Conservation (phyloP, 2,888 invertebrate species). For the Acleris literana region DNA sequence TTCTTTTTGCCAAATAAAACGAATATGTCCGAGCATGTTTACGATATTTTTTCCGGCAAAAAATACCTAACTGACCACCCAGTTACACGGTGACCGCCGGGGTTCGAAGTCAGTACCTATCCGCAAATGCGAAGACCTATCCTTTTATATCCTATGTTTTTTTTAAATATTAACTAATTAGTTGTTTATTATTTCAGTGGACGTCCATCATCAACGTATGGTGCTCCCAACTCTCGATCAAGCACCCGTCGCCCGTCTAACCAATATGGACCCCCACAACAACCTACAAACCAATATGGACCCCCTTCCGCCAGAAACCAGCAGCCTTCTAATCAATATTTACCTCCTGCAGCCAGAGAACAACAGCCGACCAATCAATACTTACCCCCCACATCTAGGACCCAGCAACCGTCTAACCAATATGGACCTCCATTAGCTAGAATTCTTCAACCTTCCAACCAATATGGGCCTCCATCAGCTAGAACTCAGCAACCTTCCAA, state of each 20-base stretch:
- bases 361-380: slow-evolving; percentile 43
- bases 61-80: no score
- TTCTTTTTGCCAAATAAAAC: no score
- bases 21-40: no score
- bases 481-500: slow-evolving; percentile 37
- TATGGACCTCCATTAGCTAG: slow-evolving; percentile 39
- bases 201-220: slow-evolving; percentile 28
- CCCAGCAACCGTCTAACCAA: slow-evolving; percentile 42
- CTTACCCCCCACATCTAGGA: slow-evolving; percentile 36
- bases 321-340: slow-evolving; percentile 40
- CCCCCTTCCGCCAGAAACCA: slow-evolving; percentile 14
- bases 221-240: slow-evolving; percentile 6
- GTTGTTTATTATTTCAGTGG: no score
- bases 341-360: slow-evolving; percentile 13
- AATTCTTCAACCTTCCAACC: no score
- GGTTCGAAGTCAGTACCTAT: no score
- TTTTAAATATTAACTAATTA: no score
- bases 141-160: no score
- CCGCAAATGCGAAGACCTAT: no score
- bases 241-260: slow-evolving; percentile 40
- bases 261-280: slow-evolving; percentile 31
- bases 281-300: slow-evolving; percentile 17
- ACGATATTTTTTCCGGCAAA: no score
- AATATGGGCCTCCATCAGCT: background rate
- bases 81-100: no score